phyloP scores from a whole-genome alignment of 2,797 vertebrate genomes.

The Argyrosomus regius region DNA sequence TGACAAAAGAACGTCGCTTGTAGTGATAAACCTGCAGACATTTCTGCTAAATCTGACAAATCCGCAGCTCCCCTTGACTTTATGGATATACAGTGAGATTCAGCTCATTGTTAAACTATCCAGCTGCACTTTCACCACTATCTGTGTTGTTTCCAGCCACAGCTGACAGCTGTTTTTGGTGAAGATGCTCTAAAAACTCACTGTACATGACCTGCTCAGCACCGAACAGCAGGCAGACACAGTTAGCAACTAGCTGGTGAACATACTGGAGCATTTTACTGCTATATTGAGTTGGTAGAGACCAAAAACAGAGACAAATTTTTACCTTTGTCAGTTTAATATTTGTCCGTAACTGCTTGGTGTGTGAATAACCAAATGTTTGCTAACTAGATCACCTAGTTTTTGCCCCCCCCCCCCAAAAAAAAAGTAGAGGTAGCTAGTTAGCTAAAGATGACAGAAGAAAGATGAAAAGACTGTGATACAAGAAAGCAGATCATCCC shows the following conservation, averaged over 20 bases:
- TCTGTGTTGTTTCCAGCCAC: not conserved
- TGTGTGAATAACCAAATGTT: not conserved
- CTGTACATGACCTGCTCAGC: not conserved
- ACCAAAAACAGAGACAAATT: not conserved
- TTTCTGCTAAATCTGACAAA: not conserved
- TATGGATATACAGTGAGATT: no score
- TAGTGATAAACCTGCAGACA: not conserved
- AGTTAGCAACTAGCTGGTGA: not conserved
- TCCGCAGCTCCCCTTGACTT: not conserved
- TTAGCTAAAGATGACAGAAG: not conserved
- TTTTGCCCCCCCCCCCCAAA: not conserved
- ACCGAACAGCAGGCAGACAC: not conserved
- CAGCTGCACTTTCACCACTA: not conserved
- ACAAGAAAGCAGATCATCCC: not conserved
- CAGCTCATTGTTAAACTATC: not conserved
- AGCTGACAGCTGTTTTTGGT: not conserved
- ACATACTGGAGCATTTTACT: not conserved
- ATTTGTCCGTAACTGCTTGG: not conserved
- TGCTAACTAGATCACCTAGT: not conserved
- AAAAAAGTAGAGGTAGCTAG: no score
- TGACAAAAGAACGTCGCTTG: no score
- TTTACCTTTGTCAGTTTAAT: no score
- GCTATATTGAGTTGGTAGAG: not conserved
- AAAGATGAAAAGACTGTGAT: conserved; percentile 14
- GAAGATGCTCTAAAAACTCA: not conserved